These are phyloP conservation scores for Dreissena rostriformis DNA, from an alignment of 1,140 invertebrate genomes.

Conservation along the genomic window DNA sequence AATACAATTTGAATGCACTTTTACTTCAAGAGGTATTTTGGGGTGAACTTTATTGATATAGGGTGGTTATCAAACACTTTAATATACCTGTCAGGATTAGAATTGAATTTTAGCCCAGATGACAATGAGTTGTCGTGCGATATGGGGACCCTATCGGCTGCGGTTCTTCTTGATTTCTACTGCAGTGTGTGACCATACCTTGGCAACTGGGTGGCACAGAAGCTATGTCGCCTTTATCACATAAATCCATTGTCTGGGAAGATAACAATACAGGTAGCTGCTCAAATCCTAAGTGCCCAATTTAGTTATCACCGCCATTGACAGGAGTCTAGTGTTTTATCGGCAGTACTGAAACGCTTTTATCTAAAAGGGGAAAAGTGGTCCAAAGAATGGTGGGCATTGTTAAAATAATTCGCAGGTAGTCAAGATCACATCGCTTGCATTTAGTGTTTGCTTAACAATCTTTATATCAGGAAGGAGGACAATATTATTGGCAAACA, in stretches of 20 bases:
- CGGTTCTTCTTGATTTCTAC: no score
- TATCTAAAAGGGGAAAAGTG: conserved; percentile 27
- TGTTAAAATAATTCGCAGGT: conserved; percentile 40
- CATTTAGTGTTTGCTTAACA: not conserved
- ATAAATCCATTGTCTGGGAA: conserved; percentile 27
- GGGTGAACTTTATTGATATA: no score
- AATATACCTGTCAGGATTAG: no score
- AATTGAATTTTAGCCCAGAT: no score
- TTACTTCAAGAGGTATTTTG: no score
- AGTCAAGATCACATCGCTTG: conserved; percentile 5
- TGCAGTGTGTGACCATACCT: not conserved
- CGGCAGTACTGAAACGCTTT: conserved; percentile 2
- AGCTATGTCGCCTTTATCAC: conserved; percentile 42
- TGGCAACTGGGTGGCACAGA: conserved; percentile 13
- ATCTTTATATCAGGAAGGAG: not conserved
- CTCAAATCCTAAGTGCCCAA: conserved; percentile 43
- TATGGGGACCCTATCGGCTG: no score
- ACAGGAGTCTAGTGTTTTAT: conserved; percentile 51
- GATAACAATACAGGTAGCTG: conserved; percentile 51
- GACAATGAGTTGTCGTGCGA: no score
- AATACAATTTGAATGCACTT: no score
- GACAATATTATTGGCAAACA: no score
- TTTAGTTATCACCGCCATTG: conserved; percentile 42
- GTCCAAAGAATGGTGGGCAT: conserved; percentile 35
- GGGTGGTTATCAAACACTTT: no score